A percentile compares a stretch with the other conserved stretches of the same genome.
These are phyloP conservation scores for Myathropa florea DNA, from an alignment of 2,888 invertebrate species.

Conservation along the genomic window DNA sequence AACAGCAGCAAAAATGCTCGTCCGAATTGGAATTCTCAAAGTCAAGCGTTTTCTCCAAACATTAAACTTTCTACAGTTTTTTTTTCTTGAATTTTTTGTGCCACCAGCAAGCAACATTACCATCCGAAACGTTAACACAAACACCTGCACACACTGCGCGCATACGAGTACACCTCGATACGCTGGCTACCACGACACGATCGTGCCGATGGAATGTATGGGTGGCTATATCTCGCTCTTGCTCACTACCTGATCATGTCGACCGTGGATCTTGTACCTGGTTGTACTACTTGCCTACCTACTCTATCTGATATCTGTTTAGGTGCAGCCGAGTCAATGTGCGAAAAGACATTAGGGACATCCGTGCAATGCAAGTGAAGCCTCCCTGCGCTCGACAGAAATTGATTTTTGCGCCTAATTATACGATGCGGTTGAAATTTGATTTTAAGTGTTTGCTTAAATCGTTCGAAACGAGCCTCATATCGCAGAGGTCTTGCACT, in stretches of 20 bases:
- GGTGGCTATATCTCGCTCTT: conserved; percentile 20
- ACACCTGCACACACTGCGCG: conserved; percentile 56
- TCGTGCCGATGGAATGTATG: conserved; percentile 42
- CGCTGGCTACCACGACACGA: conserved; percentile 17
- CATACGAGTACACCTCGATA: conserved; percentile 18
- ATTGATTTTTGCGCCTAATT: conserved; percentile 38
- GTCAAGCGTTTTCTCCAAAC: conserved; percentile 69
- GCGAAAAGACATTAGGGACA: conserved; percentile 64
- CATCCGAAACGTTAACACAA: conserved; percentile 64
- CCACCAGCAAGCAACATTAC: conserved; percentile 52
- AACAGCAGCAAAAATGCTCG: conserved; percentile 30
- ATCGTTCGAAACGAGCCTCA: background rate
- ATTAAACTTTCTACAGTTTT: conserved; percentile 70
- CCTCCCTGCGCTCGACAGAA: conserved; percentile 28
- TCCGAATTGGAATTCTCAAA: conserved; percentile 45
- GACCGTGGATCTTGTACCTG: conserved; percentile 57
- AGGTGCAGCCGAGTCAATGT: conserved; percentile 40
- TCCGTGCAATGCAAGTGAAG: conserved; percentile 53
- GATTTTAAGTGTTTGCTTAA: conserved; percentile 34
- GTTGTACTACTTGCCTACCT: conserved; percentile 29
- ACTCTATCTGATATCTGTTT: conserved; percentile 16
- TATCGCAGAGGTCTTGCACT: background rate
- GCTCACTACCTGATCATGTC: conserved; percentile 57
- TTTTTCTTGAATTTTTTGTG: conserved; percentile 41
- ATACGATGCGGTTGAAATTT: conserved; percentile 7